A percentile compares a stretch with the other conserved stretches of the same genome.
phyloP scores from a whole-genome alignment of 2,113 vertebrate species.

The Suncus etruscus region DNA sequence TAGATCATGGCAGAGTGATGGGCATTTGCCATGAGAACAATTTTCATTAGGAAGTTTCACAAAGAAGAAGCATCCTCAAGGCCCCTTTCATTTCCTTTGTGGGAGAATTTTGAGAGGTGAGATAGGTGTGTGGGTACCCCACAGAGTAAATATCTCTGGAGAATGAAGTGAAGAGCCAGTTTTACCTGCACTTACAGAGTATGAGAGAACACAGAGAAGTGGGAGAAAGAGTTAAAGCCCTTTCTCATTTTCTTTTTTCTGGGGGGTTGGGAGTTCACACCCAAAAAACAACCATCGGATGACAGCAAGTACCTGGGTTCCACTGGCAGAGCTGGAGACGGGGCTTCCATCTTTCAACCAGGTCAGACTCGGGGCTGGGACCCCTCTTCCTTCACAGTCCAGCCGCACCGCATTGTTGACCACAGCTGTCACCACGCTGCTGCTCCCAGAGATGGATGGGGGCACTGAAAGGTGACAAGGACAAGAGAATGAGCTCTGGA shows the following conservation, averaged over 20 bases:
- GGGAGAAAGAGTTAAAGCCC: background rate
- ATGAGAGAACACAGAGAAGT: background rate
- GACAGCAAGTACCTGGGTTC: constrained; percentile 90
- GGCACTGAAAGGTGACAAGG: constrained; percentile 87
- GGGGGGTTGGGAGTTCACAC: too few relatives aligned
- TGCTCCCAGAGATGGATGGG: constrained; percentile 93
- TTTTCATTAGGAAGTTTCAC: background rate
- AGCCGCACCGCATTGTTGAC: constrained; percentile 93
- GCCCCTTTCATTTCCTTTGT: background rate
- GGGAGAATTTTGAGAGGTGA: background rate
- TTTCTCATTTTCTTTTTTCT: background rate
- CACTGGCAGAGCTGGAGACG: constrained; percentile 92
- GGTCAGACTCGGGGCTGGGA: constrained; percentile 94
- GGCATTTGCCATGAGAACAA: background rate
- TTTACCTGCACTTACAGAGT: background rate
- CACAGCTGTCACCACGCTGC: constrained; percentile 90
- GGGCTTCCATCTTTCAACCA: constrained; percentile 98
- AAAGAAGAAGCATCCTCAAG: background rate
- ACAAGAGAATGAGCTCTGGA: background rate
- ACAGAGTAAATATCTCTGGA: background rate
- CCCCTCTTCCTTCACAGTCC: constrained; percentile 95
- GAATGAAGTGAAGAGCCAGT: background rate
- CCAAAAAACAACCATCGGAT: background rate
- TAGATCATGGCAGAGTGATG: background rate
- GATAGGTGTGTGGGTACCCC: background rate